Evolutionary conservation across 2,113 vertebrate species (phyloP), one percentile per base, ranked within the genome.

Genomic region (Silurus meridionalis): DNA sequence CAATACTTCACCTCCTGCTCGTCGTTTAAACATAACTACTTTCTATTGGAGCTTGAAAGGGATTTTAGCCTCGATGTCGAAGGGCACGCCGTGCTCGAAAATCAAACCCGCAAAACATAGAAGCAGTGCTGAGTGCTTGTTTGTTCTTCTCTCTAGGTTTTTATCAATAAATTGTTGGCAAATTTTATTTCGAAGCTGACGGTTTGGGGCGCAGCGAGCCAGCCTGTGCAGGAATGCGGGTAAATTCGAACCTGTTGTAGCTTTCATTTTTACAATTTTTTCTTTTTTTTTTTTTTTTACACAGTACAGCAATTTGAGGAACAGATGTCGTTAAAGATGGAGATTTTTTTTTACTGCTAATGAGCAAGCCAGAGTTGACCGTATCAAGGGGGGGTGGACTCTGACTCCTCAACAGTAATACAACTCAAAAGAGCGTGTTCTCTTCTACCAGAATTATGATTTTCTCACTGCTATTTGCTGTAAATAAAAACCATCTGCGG

Each of bases 1-100:
- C 94, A 93, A 95, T 95, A 94, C 93, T 93, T 92, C 93, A 93
- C 94, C 94, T 92, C 78, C 91, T 93, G 94, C 93, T 94, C 94
- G 91, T 95, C 93, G 92, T 93, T 94, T 95, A 94, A 94, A 94
- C 94, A 94, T 94, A 93, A 94, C 94, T 92, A 93, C 87, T 92
- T 89, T 86, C 80, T 87, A 83, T 87, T 67, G 86, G 71, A 78
- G 91, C 92, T 93, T 93, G 91, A 95, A 94, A 94, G 91, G 86
- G 90, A 86, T 92, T 91, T 92, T 94, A 93, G 91, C 91, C 92
- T 94, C 88, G 88, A 86, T 92, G 93, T 92, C 92, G 91, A 92
- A 94, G 92, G 93, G 91, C 90, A 91, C 89, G 89, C 91, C 86
- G 89, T 46, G 88, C 91, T 94, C 91, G 91, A 91, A 93, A 93